phyloP scores from a whole-genome alignment of 1,140 invertebrate genomes.

The Coenobita brevimanus region DNA sequence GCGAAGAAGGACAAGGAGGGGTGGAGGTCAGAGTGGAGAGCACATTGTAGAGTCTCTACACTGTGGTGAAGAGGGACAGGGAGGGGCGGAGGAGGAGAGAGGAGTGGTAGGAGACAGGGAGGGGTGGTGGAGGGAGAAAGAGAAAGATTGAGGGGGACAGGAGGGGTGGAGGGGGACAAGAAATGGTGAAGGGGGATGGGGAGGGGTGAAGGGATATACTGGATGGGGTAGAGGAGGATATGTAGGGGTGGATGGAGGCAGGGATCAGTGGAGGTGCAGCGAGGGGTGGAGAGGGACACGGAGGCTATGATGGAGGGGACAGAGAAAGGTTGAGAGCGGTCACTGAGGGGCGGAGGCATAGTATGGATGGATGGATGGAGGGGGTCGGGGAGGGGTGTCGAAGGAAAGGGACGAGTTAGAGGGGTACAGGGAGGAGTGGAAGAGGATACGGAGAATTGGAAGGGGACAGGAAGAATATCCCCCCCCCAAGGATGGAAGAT shows the following conservation, averaged over 20 bases:
- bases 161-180: too few species aligned
- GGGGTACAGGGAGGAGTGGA: neutral
- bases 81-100: neutral
- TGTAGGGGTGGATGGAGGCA: too few species aligned
- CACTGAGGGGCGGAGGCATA: too few species aligned
- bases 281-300: neutral
- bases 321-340: neutral
- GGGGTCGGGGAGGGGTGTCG: too few species aligned
- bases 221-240: neutral
- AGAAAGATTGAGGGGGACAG: too few species aligned
- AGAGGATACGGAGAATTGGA: neutral
- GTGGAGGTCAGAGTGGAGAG: neutral
- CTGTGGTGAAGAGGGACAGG: neutral
- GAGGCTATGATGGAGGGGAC: neutral
- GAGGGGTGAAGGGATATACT: too few species aligned
- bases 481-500: neutral
- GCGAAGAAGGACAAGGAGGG: neutral
- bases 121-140: too few species aligned
- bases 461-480: neutral
- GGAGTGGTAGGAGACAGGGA: neutral
- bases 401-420: too few species aligned
- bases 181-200: too few species aligned
- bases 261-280: neutral
- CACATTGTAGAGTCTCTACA: neutral
- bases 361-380: too few species aligned